These are phyloP conservation scores for Aurelia aurita DNA, from an alignment of 30 jellyfish, hydroid and myxozoan species.

Conservation along the genomic window DNA sequence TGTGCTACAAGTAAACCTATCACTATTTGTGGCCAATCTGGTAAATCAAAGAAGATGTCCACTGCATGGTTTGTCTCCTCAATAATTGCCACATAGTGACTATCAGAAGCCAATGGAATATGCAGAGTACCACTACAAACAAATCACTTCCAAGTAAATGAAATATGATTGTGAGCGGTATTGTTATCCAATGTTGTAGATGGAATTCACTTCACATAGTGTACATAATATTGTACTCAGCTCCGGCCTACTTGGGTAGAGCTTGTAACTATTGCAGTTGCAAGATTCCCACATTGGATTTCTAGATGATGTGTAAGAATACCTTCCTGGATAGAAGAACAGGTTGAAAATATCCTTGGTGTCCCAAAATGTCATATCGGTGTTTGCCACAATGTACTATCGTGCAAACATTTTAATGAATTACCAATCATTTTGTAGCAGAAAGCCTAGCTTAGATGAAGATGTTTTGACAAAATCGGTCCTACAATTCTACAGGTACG, in stretches of 20 bases:
- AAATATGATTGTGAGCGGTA: conserved; percentile 48
- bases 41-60: conserved; percentile 2
- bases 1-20: too few species aligned
- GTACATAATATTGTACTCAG: conserved; percentile 69
- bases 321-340: too few species aligned
- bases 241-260: conserved; percentile 71
- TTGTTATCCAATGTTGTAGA: conserved; percentile 77
- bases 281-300: conserved; percentile 72
- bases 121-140: conserved; percentile 85
- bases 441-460: too few species aligned
- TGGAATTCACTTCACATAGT: conserved; percentile 66
- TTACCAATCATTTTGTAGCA: too few species aligned
- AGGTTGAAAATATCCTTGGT: too few species aligned
- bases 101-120: conserved; percentile 92
- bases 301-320: too few species aligned
- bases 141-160: conserved; percentile 13
- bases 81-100: conserved; percentile 85
- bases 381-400: too few species aligned
- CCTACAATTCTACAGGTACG: too few species aligned
- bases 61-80: conserved; percentile 98
- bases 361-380: too few species aligned
- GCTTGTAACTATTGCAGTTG: conserved; percentile 32
- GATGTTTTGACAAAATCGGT: too few species aligned
- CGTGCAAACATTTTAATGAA: too few species aligned
- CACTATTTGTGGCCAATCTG: neutral